Evolutionary conservation across 1,140 invertebrate genomes (phyloP).

Genomic region (Drosophila triauraria): DNA sequence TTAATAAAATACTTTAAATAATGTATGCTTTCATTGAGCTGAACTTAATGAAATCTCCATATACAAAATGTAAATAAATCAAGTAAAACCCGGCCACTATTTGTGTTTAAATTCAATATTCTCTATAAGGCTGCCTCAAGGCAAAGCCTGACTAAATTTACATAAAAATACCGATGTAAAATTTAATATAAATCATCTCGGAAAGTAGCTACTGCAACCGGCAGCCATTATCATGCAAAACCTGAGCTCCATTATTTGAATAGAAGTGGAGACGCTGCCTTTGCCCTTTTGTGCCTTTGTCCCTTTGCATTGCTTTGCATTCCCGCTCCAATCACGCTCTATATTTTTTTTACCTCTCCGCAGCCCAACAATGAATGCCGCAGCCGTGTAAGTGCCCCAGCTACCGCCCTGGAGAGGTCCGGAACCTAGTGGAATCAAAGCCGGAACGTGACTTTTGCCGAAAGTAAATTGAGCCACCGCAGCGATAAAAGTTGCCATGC

Average conservation of each 20-base stretch:
- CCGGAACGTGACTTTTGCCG: slow-evolving; percentile 73
- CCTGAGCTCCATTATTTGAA: slow-evolving; percentile 37
- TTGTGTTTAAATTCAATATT: slow-evolving; percentile 6
- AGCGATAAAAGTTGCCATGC: slow-evolving; percentile 72
- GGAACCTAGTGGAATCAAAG: slow-evolving; percentile 62
- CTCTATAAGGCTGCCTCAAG: neutral
- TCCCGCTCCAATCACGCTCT: slow-evolving; percentile 29
- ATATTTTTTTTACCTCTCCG: slow-evolving; percentile 17
- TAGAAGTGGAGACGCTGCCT: slow-evolving; percentile 27
- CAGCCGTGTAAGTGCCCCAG: slow-evolving; percentile 47
- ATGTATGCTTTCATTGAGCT: too few relatives aligned
- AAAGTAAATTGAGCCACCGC: slow-evolving; percentile 70
- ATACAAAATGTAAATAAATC: neutral
- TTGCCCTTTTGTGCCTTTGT: slow-evolving; percentile 33
- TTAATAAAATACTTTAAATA: neutral
- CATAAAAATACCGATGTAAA: slow-evolving; percentile 13
- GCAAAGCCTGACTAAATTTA: neutral
- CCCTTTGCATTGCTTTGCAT: slow-evolving; percentile 14
- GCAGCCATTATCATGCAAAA: slow-evolving; percentile 43
- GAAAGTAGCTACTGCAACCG: slow-evolving; percentile 27
- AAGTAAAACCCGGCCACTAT: neutral
- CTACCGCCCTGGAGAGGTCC: slow-evolving; percentile 5
- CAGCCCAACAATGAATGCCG: slow-evolving; percentile 56
- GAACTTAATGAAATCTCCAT: too few relatives aligned
- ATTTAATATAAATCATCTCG: slow-evolving; percentile 35